A percentile compares a stretch with the other conserved stretches of the same genome.
Conservation (phyloP, 2,888 invertebrate species). For the Pachycephus smyrnensis region DNA sequence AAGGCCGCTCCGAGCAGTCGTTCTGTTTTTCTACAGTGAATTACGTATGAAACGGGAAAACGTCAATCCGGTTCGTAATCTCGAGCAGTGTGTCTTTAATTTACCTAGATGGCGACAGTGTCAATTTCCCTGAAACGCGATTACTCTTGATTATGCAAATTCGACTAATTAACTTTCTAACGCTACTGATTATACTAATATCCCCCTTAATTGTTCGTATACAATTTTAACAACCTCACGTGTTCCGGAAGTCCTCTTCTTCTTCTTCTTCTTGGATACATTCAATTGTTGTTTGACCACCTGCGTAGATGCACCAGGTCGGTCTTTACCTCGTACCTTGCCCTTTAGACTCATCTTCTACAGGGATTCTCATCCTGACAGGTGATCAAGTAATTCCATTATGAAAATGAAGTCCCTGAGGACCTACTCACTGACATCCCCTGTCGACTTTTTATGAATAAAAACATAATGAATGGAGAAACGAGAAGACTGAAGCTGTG, state of each 20-base stretch:
- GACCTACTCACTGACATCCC: background rate
- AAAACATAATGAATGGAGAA: slow-evolving; percentile 35
- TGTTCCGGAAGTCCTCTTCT: background rate
- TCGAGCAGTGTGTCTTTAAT: background rate
- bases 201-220: background rate
- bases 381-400: background rate
- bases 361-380: slow-evolving; percentile 35
- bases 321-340: slow-evolving; percentile 46
- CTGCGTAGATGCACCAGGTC: background rate
- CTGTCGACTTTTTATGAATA: slow-evolving; percentile 36
- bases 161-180: background rate
- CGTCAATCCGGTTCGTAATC: slow-evolving; percentile 1
- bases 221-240: background rate
- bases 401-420: background rate
- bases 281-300: slow-evolving; percentile 1
- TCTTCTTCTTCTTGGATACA: background rate
- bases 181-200: background rate
- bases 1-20: background rate
- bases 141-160: background rate
- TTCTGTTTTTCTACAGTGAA: background rate
- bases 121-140: background rate
- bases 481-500: background rate
- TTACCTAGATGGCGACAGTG: background rate
- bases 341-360: slow-evolving; percentile 37
- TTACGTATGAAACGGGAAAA: slow-evolving; percentile 6